Base-by-base conservation (phyloP, 2,797 vertebrate genomes). In the Semaprochilodus insignis region DNA sequence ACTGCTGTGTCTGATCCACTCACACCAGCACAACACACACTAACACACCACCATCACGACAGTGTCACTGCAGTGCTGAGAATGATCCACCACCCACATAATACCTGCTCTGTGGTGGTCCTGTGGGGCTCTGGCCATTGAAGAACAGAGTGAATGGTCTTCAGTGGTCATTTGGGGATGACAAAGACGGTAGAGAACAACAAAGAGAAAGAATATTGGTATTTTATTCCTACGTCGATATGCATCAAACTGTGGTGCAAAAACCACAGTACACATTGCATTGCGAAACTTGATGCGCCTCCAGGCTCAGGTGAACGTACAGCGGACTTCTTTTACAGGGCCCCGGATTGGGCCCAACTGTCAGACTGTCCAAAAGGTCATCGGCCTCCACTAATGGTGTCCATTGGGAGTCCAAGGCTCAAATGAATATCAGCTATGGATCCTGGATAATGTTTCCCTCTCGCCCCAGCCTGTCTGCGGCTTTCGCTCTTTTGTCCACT, bases 371-470 rank as follows among this genome's bases (percentile, higher is more conserved):
- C 91, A 86, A 90, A 90, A 93, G 92, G 90, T 93, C 87, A 90
- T 90, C 89, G 90, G 87, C 88, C 87, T 91, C 91, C 91, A 92
- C 93, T 92, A 91, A 91, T 85, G 84, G 87, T 88, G 88, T 92
- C 92, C 82, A 14, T 85, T 79, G 90, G 90, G 93, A 92, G 86
- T 86, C 87, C 84, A 86, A 85, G 90, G 86, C 81, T 85, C 62
- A 69, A 88, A 94, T 95, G 94, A 92, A 94, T 94, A 90, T 81
- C 82, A 81, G 83, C 66, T 89, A 92, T 94, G 90, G 91, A 93
- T 93, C 90, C 82, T 71, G 84, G 91, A 89, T 94, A 87, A 85
- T 87, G 90, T 93, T 90, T 69, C 90, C 84, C 74, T 81, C 86
- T 85, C 85, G 80, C 79, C 81, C 77, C 71, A 69, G 81, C 81